A percentile compares a stretch with the other conserved stretches of the same genome.
phyloP scores from a whole-genome alignment of 2,888 invertebrate genomes.

The Sminthurinus aureus region DNA sequence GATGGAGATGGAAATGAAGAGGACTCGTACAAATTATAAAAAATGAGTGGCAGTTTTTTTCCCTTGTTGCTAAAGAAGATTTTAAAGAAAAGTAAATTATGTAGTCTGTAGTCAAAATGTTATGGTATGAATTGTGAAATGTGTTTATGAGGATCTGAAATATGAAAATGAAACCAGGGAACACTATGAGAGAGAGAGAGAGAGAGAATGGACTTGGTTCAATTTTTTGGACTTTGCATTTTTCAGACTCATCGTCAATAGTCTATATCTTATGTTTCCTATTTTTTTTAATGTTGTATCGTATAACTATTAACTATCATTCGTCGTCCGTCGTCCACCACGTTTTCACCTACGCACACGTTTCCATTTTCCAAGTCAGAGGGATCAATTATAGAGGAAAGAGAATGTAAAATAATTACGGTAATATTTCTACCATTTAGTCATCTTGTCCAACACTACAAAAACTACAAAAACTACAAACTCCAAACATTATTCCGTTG shows the following conservation, averaged over 20 bases:
- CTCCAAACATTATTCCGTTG: not conserved
- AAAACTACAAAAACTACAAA: not conserved
- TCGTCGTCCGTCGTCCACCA: not conserved
- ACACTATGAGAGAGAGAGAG: not conserved
- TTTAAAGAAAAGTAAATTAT: not conserved
- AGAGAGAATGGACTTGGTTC: not conserved
- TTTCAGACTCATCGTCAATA: too few species aligned
- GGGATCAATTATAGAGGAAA: constrained; percentile 25
- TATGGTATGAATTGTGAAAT: too few species aligned
- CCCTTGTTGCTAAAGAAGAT: not conserved
- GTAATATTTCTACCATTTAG: constrained; percentile 27
- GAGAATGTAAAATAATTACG: constrained; percentile 32
- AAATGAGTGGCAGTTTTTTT: not conserved
- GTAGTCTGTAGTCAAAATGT: not conserved
- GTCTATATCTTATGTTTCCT: not conserved
- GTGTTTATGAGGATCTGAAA: too few species aligned
- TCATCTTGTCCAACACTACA: constrained; percentile 21
- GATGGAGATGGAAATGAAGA: too few species aligned
- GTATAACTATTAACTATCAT: not conserved
- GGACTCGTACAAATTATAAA: not conserved
- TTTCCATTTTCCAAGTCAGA: not conserved
- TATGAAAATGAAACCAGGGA: too few species aligned
- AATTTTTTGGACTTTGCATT: not conserved
- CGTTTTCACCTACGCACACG: constrained; percentile 34
- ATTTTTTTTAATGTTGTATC: not conserved